Evolutionary conservation across 2,113 vertebrate genomes (phyloP).

Genomic region (Centropristis striata): DNA sequence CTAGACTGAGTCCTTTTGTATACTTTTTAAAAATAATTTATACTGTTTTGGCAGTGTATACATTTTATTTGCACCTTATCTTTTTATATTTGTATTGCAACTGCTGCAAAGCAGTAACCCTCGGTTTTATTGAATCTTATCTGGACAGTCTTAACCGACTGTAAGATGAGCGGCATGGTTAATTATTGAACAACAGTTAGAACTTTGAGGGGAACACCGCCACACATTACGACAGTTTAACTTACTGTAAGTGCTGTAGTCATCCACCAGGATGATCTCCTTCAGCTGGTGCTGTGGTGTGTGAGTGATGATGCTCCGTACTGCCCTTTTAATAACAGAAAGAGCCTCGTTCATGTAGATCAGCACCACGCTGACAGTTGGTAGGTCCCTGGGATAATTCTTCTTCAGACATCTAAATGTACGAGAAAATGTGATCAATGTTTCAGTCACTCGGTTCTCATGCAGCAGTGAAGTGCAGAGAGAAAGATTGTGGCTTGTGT

Average conservation of each 20-base stretch:
- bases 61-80: no score
- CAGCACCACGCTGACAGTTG: conserved; percentile 83
- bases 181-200: no score
- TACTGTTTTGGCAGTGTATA: no score
- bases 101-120: no score
- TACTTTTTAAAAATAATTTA: no score
- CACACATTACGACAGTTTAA: neutral
- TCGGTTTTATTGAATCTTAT: no score
- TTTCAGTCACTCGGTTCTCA: neutral
- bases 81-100: no score
- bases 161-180: no score
- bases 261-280: conserved; percentile 88
- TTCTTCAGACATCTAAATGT: conserved; percentile 78
- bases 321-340: conserved; percentile 83
- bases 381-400: conserved; percentile 80
- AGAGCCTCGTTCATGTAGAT: conserved; percentile 87
- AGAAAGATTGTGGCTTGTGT: neutral
- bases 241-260: conserved; percentile 85
- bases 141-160: no score
- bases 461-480: neutral
- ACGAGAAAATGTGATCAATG: neutral
- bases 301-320: conserved; percentile 81
- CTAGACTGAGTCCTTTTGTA: no score
- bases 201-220: no score
- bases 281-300: conserved; percentile 83